Evolutionary conservation across 2,113 vertebrate genomes (phyloP), one percentile per base, ranked within the genome.

Genomic region (Spermophilus dauricus): DNA sequence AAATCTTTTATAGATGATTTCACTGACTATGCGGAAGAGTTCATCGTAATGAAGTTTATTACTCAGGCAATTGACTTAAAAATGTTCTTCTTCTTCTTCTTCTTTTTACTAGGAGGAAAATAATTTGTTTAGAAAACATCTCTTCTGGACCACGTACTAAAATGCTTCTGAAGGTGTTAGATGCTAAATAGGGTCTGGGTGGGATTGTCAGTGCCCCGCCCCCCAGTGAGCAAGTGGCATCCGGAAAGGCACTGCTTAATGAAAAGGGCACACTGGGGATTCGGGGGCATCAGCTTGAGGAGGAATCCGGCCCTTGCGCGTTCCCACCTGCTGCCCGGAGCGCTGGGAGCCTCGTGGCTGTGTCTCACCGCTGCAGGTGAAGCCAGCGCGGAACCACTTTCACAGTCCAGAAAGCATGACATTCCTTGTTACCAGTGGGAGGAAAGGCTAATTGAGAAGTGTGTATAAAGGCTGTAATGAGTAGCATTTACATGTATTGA

Each of bases 401-500:
- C 99, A 99, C 99, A 99, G 99, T 98, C 99, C 99, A 99, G 98
- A 99, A 99, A 99, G 99, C 99, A 98, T 99, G 99, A 99, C 99
- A 99, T 99, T 99, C 98, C 98, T 98, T 98, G 98, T 98, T 99
- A 99, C 99, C 98, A 99, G 98, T 98, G 98, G 98, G 98, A 99
- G 98, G 99, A 99, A 99, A 99, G 99, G 99, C 99, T 99, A 99
- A 99, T 99, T 99, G 99, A 99, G 99, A 99, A 99, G 98, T 99
- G 99, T 99, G 99, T 99, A 99, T 98, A 99, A 99, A 99, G 98
- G 98, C 98, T 98, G 98, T 99, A 99, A 99, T 99, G 98, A 99
- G 99, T 99, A 99, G 98, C 98, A 99, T 99, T 99, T 99, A 99
- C 99, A 99, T 99, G 99, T 99, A 99, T 99, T 99, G 98, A 99